phyloP scores from a whole-genome alignment of 2,888 invertebrate species.

The Agrochola lota region DNA sequence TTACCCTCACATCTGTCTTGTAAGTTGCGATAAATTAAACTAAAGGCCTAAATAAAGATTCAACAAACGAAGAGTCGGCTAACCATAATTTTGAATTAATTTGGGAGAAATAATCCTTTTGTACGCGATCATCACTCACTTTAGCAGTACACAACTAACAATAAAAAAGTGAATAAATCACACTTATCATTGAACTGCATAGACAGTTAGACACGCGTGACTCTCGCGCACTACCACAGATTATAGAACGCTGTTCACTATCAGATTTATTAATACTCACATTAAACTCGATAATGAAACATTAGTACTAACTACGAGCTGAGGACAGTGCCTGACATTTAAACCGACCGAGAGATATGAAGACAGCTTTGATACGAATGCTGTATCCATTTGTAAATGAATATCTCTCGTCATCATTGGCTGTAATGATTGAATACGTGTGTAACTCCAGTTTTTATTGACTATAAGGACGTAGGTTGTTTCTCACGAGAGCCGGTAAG shows the following conservation, averaged over 20 bases:
- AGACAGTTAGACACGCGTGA: constrained; percentile 31
- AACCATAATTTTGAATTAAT: neutral
- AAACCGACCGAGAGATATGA: neutral
- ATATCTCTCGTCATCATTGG: constrained; percentile 6
- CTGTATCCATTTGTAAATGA: constrained; percentile 4
- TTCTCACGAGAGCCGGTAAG: constrained; percentile 36
- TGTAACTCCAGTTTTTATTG: constrained; percentile 21
- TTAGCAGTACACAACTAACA: neutral
- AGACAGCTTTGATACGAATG: neutral
- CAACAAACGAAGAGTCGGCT: neutral
- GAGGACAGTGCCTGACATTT: constrained; percentile 1
- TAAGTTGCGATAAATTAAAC: neutral
- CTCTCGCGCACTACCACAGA: constrained; percentile 15
- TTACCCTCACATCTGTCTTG: neutral
- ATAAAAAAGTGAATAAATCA: constrained; percentile 3
- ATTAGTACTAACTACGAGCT: neutral
- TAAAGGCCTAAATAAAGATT: neutral
- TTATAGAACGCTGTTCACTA: constrained; percentile 21
- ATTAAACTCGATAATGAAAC: constrained; percentile 9
- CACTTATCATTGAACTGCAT: constrained; percentile 5
- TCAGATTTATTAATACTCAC: constrained; percentile 12
- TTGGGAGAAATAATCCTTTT: neutral
- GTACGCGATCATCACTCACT: neutral
- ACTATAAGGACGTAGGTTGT: constrained; percentile 8
- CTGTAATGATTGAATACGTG: constrained; percentile 18